These are phyloP conservation scores for Loxodonta africana DNA, from an alignment of 2,113 vertebrate genomes.

Conservation along the genomic window DNA sequence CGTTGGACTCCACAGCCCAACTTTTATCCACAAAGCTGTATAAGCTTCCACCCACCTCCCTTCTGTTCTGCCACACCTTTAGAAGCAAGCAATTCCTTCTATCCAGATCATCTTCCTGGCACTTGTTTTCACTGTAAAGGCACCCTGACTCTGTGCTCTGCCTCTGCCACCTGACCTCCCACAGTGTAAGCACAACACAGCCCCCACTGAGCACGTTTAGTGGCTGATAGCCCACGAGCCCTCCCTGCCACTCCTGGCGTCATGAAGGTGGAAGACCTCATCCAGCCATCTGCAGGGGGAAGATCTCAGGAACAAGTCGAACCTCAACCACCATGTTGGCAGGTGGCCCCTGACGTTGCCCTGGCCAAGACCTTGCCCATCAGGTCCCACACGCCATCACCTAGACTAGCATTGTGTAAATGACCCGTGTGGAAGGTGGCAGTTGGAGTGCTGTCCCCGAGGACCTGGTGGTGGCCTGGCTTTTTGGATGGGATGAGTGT, in stretches of 20 bases:
- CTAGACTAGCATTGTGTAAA: fast-evolving
- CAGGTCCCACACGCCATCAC: background rate
- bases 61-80: fast-evolving
- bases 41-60: fast-evolving
- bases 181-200: fast-evolving
- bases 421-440: no score
- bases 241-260: fast-evolving
- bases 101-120: fast-evolving
- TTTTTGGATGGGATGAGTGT: no score
- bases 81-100: background rate
- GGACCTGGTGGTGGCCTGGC: no score
- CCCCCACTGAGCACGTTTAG: fast-evolving
- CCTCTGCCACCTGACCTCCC: fast-evolving
- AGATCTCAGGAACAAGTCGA: fast-evolving
- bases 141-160: background rate
- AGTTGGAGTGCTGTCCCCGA: no score
- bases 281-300: background rate
- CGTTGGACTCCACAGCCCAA: background rate
- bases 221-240: background rate
- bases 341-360: fast-evolving
- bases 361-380: fast-evolving
- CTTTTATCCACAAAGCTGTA: background rate
- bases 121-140: background rate
- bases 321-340: fast-evolving
- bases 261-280: background rate